Evolutionary conservation across 2,888 invertebrate genomes (phyloP), one percentile per base, ranked within the genome.

Genomic region (Drosophila ezoana): DNA sequence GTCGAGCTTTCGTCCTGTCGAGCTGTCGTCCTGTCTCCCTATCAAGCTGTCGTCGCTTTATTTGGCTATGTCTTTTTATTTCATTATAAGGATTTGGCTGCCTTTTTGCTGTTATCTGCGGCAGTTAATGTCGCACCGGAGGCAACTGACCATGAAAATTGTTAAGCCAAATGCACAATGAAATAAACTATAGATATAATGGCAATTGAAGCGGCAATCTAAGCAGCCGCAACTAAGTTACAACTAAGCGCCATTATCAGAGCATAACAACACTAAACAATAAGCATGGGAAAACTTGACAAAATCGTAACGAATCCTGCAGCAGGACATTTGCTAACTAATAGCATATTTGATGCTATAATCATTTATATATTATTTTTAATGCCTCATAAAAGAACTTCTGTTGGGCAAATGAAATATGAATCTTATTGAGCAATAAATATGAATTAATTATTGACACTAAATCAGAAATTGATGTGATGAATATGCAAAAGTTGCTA

Each of bases 81-180:
- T 83, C 85, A 83, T 83, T 83, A 83, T 81, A 68, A 57, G 83
- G 78, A 84, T 81, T 83, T 84, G 70, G 60, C 85, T 81, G 87
- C 87, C 87, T 83, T 76, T 84, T 76, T 81, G 87, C 82, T 83
- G 87, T 83, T 83, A 87, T 87, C 85, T 84, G 72, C 54, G 69
- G 67, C 87, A 87, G 75, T 84, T 83, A 84, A 87, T 82, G 84
- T 64, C 67, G 64, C 81, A 86, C 79, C 69, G 70, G 53, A 70
- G 78, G 69, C 69, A 61, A 77, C 64, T 78, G 70, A 70, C 75
- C 75, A 76, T 74, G 61, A 78, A 76, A 78, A 76, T 67, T 76
- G 75, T 59, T 76, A 76, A 76, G 77, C 77, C 72, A 66, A 70
- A 76, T 76, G 79, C 75, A 61, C 63, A 69, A 70, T 41, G 49